Evolutionary conservation across 1,140 invertebrate genomes (phyloP), one percentile per base, ranked within the genome.

Genomic region (Steinernema feltiae): DNA sequence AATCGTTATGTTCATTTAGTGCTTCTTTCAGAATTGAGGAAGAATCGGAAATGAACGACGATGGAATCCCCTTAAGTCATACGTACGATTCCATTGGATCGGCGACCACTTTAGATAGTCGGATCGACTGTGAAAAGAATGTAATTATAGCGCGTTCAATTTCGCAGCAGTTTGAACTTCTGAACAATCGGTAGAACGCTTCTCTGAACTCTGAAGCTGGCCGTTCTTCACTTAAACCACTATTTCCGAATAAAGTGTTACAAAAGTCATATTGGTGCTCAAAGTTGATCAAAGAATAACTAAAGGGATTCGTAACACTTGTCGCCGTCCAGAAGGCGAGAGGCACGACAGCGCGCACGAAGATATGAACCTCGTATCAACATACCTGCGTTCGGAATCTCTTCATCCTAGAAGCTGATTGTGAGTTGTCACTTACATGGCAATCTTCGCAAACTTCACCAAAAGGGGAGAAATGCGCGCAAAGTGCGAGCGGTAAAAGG

Each of bases 111-210:
- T 27, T 30, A 29, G 30, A 63, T 21, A 63, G 53, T 27, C 53
- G 53, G 15, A 63, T 63, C 48, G 74, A 31, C 74, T 17, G 21
- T 29, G 74, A 32, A 48, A 18, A 18, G 21, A 71, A 77, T 30
- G 1, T 53, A 29, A 27, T 70, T 21, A 80, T 79, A 15, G 78
- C 78, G 15, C 78, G 78, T 17, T 80, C 79, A 21, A 76, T 79
- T 29, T 76, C 72, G 7, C 77, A 79, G 71, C 78, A 79, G 48
- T 76, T 79, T n/a, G 78, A 79, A 69, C 53, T 79, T 63, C 24
- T 63, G 2, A 15, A 63, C 53, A 63, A 63, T 21, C 53, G 53
- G 24, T 63, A 27, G 24, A 63, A 27, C 7, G 24, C 15, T 63
- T n/a, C 41, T 7, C 41, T 46, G 41, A 46, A n/a, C n/a, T n/a